Conservation (phyloP, 2,888 invertebrate genomes). For the Arctia plantaginis region DNA sequence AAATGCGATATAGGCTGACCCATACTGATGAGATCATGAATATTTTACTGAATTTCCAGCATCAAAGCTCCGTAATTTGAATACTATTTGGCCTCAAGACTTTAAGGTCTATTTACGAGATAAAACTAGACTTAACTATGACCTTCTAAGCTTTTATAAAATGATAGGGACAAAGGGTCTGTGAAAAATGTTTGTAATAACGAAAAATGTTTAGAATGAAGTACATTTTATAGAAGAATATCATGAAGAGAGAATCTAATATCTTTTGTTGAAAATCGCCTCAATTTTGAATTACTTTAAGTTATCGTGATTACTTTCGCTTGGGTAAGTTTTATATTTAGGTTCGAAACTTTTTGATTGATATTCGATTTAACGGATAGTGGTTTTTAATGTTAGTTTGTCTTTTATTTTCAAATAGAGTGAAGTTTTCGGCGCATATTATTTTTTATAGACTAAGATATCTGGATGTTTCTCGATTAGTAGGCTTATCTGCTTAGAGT, state of each 20-base stretch:
- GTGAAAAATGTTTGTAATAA: slow-evolving; percentile 13
- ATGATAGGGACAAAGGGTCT: not conserved
- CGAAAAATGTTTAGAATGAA: slow-evolving; percentile 3
- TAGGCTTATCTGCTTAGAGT: too few relatives aligned
- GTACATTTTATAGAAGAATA: not conserved
- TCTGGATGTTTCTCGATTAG: too few relatives aligned
- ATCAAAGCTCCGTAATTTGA: slow-evolving; percentile 34
- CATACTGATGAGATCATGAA: slow-evolving; percentile 40
- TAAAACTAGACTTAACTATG: slow-evolving; percentile 16
- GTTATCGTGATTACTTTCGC: not conserved
- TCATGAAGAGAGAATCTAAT: not conserved
- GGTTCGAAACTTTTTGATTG: not conserved
- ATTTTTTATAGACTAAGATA: too few relatives aligned
- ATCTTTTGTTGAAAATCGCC: not conserved
- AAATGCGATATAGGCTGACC: slow-evolving; percentile 35
- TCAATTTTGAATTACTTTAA: not conserved
- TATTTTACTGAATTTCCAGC: slow-evolving; percentile 36
- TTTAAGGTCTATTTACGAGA: slow-evolving; percentile 19
- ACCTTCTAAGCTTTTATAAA: slow-evolving; percentile 12
- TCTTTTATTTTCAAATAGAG: not conserved
- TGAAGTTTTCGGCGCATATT: too few relatives aligned
- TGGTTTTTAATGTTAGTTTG: not conserved
- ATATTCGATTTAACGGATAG: not conserved
- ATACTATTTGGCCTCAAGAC: slow-evolving; percentile 26
- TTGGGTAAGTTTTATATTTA: not conserved